Evolutionary conservation across 2,113 vertebrate species (phyloP), one percentile per base, ranked within the genome.

Genomic region (Platysternon megacephalum): DNA sequence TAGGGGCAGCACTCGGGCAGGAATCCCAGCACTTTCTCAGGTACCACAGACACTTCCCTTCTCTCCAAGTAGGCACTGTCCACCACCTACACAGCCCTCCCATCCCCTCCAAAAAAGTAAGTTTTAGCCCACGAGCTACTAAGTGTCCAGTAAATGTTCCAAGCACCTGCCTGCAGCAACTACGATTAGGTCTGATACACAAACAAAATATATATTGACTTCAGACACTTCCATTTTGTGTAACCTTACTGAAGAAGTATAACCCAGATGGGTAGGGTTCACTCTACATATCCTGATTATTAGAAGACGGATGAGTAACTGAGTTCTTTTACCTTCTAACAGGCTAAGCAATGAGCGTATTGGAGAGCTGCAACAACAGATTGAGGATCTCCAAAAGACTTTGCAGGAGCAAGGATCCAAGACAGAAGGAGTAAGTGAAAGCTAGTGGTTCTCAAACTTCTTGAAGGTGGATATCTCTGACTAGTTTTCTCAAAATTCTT

Each of bases 351-450:
- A 97, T 95, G 99, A 99, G 91, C 98, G 97, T 17, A 97, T 99
- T 76, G 94, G 97, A 93, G 99, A 99, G 97, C 94, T 99, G 48
- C 99, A 99, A 93, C 99, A 99, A 95, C 99, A 99, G 97, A 98
- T 99, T 84, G 99, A 99, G 92, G 99, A 99, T 90, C 98, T 99
- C 48, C 99, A 99, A 89, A 99, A 98, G 95, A 98, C 99, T 85
- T 98, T 99, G 79, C 99, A 99, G 95, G 99, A 99, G 61, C 99
- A 99, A 93, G 99, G 98, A 14, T 96, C 98, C 93, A 99, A 99
- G 97, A 96, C 98, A 11, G 99, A 99, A 95, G 99, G 99, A 72
- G 99, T 99, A 97, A 99, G 99, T 98, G 96, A 97, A 96, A 95
- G 97, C 95, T 72, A 22, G 65, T 22, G n/a, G 58, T 61, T 61